Evolutionary conservation across 2,113 vertebrate genomes (phyloP).

Genomic region (Plecturocebus donacophilus): DNA sequence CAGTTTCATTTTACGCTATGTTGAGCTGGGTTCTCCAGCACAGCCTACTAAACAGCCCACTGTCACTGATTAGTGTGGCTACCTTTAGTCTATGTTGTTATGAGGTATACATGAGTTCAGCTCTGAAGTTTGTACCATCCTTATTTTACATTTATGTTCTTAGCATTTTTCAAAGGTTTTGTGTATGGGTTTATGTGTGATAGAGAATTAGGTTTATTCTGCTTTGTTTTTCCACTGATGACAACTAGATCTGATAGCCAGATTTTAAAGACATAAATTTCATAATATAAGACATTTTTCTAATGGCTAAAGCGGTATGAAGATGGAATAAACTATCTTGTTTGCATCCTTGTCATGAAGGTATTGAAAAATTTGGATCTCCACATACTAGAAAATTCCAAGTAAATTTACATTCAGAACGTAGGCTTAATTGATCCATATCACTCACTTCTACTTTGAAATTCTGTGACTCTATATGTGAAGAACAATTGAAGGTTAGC

Average conservation of each 20-base stretch:
- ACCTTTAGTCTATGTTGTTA: background rate
- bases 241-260: background rate
- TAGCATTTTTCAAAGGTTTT: background rate
- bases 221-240: background rate
- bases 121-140: too few relatives aligned
- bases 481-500: background rate
- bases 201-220: background rate
- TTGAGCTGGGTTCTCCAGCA: background rate
- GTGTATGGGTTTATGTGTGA: too few relatives aligned
- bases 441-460: background rate
- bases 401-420: background rate
- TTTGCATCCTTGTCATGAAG: background rate
- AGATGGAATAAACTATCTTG: fast-evolving
- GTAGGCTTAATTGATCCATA: background rate
- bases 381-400: background rate
- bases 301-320: background rate
- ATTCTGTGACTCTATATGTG: background rate
- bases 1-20: background rate
- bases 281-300: background rate
- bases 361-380: background rate
- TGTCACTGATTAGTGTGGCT: too few relatives aligned
- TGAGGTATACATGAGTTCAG: fast-evolving
- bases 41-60: background rate
- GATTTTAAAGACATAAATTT: background rate
- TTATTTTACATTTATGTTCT: background rate